Conservation (phyloP, 1,140 invertebrate genomes). For the Chrysomallon squamiferum region DNA sequence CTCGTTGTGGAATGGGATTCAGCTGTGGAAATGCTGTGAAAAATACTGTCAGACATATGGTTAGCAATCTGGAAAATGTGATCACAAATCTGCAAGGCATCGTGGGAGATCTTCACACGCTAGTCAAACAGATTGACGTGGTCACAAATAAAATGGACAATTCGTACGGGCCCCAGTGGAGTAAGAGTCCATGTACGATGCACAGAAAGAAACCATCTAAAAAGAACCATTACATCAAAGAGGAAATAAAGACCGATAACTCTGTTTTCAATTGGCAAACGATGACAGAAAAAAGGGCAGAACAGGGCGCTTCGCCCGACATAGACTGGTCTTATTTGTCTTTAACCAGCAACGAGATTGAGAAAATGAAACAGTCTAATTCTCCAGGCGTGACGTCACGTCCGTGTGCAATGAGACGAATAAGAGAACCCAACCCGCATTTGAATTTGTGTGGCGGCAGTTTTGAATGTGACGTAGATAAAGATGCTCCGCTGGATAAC, state of each 20-base stretch:
- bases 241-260: background rate
- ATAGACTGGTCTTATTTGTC: conserved; percentile 27
- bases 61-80: conserved; percentile 23
- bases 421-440: background rate
- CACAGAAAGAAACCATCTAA: background rate
- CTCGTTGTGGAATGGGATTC: background rate
- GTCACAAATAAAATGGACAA: conserved; percentile 22
- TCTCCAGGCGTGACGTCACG: too few relatives aligned
- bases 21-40: conserved; percentile 5
- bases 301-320: conserved; percentile 8
- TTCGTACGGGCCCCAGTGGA: background rate
- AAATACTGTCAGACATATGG: conserved; percentile 16
- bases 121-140: conserved; percentile 20
- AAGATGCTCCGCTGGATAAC: background rate
- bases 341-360: background rate
- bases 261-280: too few relatives aligned
- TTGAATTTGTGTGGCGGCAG: background rate
- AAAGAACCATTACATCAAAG: background rate
- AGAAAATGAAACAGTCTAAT: too few relatives aligned
- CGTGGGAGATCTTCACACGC: conserved; percentile 21
- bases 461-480: background rate
- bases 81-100: conserved; percentile 21
- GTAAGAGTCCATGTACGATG: background rate
- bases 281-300: too few relatives aligned
- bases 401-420: background rate